These are phyloP conservation scores for Plagiodera versicolora DNA, from an alignment of 2,888 invertebrate genomes.

Conservation along the genomic window DNA sequence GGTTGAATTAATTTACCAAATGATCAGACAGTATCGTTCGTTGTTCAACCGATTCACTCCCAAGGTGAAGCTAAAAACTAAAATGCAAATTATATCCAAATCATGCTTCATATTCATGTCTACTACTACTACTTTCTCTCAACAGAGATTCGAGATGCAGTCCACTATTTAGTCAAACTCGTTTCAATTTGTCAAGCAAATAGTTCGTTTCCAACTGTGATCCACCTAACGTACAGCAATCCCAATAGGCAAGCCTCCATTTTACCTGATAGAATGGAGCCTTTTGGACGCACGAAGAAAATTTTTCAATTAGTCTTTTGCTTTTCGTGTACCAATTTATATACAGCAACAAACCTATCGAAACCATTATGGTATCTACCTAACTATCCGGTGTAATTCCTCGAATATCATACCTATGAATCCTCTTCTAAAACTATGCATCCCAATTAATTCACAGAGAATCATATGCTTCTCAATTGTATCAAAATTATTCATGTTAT, in stretches of 20 bases:
- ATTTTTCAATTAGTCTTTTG: slow-evolving; percentile 32
- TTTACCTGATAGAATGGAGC: slow-evolving; percentile 87
- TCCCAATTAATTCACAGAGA: neutral
- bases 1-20: slow-evolving; percentile 13
- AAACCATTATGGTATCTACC: neutral
- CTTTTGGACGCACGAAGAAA: slow-evolving; percentile 74
- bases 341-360: slow-evolving; percentile 1
- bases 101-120: slow-evolving; percentile 46
- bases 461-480: neutral
- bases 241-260: slow-evolving; percentile 63
- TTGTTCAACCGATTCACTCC: slow-evolving; percentile 20
- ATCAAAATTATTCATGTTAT: neutral
- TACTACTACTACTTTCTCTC: slow-evolving; percentile 39
- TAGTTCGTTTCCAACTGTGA: slow-evolving; percentile 33
- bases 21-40: slow-evolving; percentile 5
- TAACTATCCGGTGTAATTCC: neutral
- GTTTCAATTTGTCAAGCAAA: slow-evolving; percentile 38
- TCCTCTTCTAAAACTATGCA: neutral
- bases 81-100: slow-evolving; percentile 46
- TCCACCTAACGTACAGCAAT: slow-evolving; percentile 47
- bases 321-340: neutral
- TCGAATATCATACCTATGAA: neutral
- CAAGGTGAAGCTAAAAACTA: slow-evolving; percentile 42
- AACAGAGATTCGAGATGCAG: slow-evolving; percentile 46
- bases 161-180: slow-evolving; percentile 37